Conservation (phyloP, 2,797 vertebrate genomes). For the Sebastes miniatus region DNA sequence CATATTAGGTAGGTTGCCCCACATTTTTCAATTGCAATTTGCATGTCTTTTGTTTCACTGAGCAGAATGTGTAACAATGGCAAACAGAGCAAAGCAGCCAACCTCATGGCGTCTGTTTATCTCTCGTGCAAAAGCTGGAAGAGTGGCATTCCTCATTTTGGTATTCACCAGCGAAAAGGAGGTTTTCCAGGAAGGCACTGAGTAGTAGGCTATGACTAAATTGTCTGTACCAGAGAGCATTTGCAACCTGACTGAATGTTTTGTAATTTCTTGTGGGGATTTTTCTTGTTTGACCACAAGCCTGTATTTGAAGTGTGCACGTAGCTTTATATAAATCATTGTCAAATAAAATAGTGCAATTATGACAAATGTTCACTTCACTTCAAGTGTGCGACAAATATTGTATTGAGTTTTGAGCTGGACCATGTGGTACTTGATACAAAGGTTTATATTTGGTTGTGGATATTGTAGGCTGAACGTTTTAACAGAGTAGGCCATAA, state of each 20-base stretch:
- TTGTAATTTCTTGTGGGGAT: not conserved
- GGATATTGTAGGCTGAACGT: not conserved
- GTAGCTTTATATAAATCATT: not conserved
- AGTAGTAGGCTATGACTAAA: not conserved
- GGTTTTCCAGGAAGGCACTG: not conserved
- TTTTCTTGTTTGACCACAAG: not conserved
- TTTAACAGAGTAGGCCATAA: not conserved
- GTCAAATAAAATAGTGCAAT: not conserved
- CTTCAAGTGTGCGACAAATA: not conserved
- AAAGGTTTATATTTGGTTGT: not conserved
- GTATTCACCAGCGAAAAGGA: not conserved
- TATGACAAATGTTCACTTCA: not conserved
- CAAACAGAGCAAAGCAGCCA: not conserved
- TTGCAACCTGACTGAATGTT: not conserved
- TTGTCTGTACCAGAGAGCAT: not conserved
- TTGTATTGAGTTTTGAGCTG: not conserved
- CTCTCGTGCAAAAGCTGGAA: slow-evolving; percentile 15
- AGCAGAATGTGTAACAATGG: not conserved
- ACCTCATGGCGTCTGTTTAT: not conserved
- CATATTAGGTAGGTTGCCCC: slow-evolving; percentile 58
- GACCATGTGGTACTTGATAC: not conserved
- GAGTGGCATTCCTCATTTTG: slow-evolving; percentile 38
- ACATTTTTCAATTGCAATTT: not conserved
- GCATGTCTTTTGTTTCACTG: not conserved
- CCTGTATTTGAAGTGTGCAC: not conserved